Conservation (phyloP, 2,888 invertebrate species). For the Notodonta dromedarius region DNA sequence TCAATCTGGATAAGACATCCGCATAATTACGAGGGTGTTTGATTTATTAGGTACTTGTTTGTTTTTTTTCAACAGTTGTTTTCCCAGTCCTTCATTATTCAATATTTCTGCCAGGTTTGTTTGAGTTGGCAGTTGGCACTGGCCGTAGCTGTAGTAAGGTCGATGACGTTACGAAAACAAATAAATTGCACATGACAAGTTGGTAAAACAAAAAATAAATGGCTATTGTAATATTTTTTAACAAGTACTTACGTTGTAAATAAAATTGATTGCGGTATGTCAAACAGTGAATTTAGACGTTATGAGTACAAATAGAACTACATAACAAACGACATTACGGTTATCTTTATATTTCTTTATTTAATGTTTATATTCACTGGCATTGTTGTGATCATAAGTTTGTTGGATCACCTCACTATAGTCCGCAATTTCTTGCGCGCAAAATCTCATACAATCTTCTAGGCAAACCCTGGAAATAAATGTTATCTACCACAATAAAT, state of each 20-base stretch:
- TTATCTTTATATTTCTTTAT: no score
- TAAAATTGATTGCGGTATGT: background rate
- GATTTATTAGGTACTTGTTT: background rate
- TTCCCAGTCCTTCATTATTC: conserved; percentile 36
- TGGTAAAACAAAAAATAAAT: background rate
- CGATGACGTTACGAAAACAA: conserved; percentile 29
- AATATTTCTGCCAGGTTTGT: conserved; percentile 24
- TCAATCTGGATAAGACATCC: background rate
- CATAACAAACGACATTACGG: no score
- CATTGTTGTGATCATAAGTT: no score
- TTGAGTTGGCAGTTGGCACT: conserved; percentile 19
- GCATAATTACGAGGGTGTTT: conserved; percentile 1
- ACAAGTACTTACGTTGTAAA: background rate
- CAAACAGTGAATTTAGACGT: no score
- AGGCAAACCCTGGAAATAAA: no score
- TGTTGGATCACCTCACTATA: no score
- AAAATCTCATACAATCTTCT: no score
- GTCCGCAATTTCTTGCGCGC: no score
- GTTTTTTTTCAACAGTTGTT: conserved; percentile 33
- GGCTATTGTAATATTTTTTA: background rate
- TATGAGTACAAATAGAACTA: no score
- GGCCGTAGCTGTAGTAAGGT: conserved; percentile 13
- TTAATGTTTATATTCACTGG: no score
- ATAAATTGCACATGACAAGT: conserved; percentile 2
- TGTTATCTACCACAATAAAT: no score